These are phyloP conservation scores for Axis porcinus DNA, from an alignment of 2,113 vertebrate genomes.

Conservation along the genomic window DNA sequence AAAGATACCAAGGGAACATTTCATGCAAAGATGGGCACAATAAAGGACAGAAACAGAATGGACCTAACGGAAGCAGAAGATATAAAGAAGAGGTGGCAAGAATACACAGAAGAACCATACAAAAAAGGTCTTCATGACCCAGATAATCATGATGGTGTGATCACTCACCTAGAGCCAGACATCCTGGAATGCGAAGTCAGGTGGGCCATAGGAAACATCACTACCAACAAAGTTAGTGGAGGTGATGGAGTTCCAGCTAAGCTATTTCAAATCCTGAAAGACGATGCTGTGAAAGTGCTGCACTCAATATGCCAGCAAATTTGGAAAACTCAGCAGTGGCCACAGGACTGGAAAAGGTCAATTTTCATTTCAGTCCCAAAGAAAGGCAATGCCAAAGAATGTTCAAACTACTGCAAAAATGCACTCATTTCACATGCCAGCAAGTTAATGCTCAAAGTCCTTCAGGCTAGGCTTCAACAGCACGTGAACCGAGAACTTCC, in stretches of 20 bases:
- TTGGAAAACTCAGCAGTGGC: not conserved
- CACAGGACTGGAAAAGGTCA: not conserved
- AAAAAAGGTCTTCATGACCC: not conserved
- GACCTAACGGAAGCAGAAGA: not conserved
- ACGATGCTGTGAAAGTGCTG: not conserved
- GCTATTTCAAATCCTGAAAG: not conserved
- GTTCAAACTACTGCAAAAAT: not conserved
- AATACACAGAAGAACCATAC: not conserved
- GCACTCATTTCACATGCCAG: not conserved
- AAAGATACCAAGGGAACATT: not conserved
- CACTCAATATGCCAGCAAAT: not conserved
- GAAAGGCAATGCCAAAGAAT: not conserved
- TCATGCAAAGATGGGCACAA: not conserved
- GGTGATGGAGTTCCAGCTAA: not conserved
- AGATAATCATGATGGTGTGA: not conserved
- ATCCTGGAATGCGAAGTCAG: not conserved
- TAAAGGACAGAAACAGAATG: accelerated
- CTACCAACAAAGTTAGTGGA: not conserved
- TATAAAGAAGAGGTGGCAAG: not conserved
- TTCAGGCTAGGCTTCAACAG: not conserved
- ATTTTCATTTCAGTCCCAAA: not conserved
- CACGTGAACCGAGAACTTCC: not conserved
- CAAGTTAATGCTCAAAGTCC: not conserved
- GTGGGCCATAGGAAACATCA: not conserved
- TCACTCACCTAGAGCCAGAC: not conserved